Conservation (phyloP, 2,797 vertebrate species). For the Nothura maculosa region DNA sequence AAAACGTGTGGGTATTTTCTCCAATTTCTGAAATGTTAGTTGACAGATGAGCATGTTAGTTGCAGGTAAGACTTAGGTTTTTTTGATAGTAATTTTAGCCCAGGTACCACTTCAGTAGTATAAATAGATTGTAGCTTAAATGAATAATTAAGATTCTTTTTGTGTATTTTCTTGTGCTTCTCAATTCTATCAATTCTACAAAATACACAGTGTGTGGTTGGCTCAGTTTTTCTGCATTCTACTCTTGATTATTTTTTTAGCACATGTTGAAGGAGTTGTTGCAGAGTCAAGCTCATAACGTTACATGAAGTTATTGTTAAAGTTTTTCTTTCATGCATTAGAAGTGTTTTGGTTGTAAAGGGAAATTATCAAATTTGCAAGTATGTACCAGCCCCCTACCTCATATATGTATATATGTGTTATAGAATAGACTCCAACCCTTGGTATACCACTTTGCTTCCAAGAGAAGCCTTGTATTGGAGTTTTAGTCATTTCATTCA, state of each 20-base stretch:
- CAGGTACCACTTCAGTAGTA: background rate
- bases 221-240: constrained; percentile 17
- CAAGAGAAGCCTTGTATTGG: background rate
- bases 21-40: background rate
- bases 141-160: background rate
- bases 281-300: background rate
- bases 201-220: background rate
- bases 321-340: background rate
- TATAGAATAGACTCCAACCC: background rate
- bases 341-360: background rate
- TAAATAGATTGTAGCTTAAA: background rate
- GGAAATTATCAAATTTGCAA: background rate
- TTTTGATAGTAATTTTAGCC: background rate
- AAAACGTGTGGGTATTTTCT: background rate
- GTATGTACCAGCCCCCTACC: background rate
- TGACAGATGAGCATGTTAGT: background rate
- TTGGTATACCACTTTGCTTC: background rate
- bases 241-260: background rate
- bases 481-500: background rate
- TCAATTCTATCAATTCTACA: background rate
- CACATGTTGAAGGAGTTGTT: background rate
- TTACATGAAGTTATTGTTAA: background rate
- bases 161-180: background rate
- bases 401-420: fast-evolving
- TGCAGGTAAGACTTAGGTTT: background rate